Evolutionary conservation across 1,140 invertebrate genomes (phyloP).

Genomic region (Trissolcus basalis): DNA sequence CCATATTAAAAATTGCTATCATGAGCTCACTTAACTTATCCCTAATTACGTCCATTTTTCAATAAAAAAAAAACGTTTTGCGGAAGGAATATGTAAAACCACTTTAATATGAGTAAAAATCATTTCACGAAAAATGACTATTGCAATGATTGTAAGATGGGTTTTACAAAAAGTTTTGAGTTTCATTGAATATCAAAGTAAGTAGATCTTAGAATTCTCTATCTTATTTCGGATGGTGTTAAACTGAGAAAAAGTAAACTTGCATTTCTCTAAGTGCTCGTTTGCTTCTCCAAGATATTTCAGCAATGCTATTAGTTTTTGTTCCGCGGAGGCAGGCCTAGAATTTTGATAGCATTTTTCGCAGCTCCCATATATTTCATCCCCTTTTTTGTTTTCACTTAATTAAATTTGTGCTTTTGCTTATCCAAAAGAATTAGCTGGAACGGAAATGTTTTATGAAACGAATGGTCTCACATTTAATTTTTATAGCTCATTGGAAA

Average conservation of each 20-base stretch:
- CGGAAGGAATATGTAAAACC: too few species aligned
- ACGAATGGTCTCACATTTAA: too few species aligned
- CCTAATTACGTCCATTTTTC: too few species aligned
- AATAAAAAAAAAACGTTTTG: too few species aligned
- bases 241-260: conserved; percentile 34
- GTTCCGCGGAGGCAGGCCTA: conserved; percentile 25
- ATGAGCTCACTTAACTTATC: too few species aligned
- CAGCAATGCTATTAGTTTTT: conserved; percentile 23
- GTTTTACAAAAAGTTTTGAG: neutral
- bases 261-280: conserved; percentile 45
- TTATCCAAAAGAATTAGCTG: neutral
- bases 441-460: too few species aligned
- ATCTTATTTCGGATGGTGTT: conserved; percentile 32
- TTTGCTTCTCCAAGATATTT: conserved; percentile 35
- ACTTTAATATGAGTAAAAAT: too few species aligned
- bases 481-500: too few species aligned
- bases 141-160: too few species aligned
- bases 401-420: neutral
- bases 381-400: neutral
- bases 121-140: too few species aligned
- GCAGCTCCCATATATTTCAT: conserved; percentile 6
- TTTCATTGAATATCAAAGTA: conserved; percentile 31
- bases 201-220: conserved; percentile 32
- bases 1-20: too few species aligned
- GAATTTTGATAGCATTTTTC: conserved; percentile 26